These are phyloP conservation scores for Schrankia costaestrigalis DNA, from an alignment of 2,888 invertebrate species.

Conservation along the genomic window DNA sequence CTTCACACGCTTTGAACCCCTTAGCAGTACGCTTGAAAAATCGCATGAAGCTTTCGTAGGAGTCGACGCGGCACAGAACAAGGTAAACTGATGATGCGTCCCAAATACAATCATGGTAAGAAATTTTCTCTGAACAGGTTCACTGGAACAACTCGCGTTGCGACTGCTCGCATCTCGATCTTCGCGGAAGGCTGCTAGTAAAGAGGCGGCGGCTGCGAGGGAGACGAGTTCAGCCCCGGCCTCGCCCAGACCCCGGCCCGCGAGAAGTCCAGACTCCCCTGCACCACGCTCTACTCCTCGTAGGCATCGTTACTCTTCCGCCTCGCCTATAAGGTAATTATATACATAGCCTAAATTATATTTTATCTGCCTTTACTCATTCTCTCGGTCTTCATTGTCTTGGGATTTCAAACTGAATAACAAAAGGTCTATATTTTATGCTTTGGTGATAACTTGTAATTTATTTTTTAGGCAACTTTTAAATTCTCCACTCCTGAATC, in stretches of 20 bases:
- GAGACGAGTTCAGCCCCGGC: conserved; percentile 72
- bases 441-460: too few species aligned
- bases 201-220: conserved; percentile 34
- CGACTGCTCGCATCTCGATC: conserved; percentile 59
- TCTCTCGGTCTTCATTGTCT: too few species aligned
- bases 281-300: conserved; percentile 59
- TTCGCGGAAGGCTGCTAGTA: conserved; percentile 28
- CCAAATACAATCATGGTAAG: not conserved
- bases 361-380: too few species aligned
- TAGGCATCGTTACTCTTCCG: conserved; percentile 85
- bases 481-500: conserved; percentile 90
- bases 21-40: conserved; percentile 22
- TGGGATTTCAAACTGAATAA: too few species aligned
- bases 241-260: conserved; percentile 85
- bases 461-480: conserved; percentile 82
- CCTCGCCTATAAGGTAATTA: conserved; percentile 86
- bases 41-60: conserved; percentile 30
- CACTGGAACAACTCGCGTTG: conserved; percentile 67
- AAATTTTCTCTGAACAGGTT: conserved; percentile 46
- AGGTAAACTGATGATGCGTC: conserved; percentile 5
- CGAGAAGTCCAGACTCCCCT: conserved; percentile 74
- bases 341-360: not conserved
- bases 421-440: too few species aligned
- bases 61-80: conserved; percentile 18
- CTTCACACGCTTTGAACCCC: conserved; percentile 26